Base-by-base conservation (phyloP, 2,888 invertebrate species). In the Brachylomia viminalis region DNA sequence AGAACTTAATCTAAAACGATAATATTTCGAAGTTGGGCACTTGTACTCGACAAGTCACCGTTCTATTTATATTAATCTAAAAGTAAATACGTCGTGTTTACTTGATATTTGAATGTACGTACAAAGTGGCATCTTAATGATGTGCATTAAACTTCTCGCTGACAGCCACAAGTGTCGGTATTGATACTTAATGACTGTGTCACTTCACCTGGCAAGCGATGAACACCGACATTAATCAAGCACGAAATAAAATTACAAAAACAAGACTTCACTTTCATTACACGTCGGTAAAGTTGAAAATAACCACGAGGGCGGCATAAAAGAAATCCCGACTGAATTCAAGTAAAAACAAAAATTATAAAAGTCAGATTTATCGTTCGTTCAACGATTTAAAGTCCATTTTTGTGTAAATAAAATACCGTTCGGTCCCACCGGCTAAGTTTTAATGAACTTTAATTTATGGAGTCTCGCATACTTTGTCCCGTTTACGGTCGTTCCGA, bases 361-460 rank as follows among this genome's bases (percentile, higher is more conserved):
- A 90, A 90, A 90, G 85, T 78, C 73, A 79, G 78, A 84, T 91
- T 91, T 89, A 89, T 89, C 87, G 89, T 88, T 88, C 78, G 69
- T 70, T 80, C 80, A 78, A 88, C 86, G 88, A 83, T 90, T 92
- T 92, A 92, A 88, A 90, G 92, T 91, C 86, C 91, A 92, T 90
- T 93, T 94, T 93, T 85, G 92, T 83, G 86, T 89, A 91, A 91
- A 92, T 90, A 90, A 91, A 92, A 90, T 85, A 81, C 79, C 80
- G 70, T 86, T 91, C 89, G 88, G 87, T 87, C 86, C 75, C 90
- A 80, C 83, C 85, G 88, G 86, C 89, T 88, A 92, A 94, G 92
- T 94, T 94, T 95, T 95, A 95, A 95, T 95, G 94, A 94, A 94
- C 89, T 91, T 93, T 92, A 94, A 95, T 95, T 94, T 95, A 95